Evolutionary conservation across 2,113 vertebrate genomes (phyloP).

Genomic region (Suricata suricatta): DNA sequence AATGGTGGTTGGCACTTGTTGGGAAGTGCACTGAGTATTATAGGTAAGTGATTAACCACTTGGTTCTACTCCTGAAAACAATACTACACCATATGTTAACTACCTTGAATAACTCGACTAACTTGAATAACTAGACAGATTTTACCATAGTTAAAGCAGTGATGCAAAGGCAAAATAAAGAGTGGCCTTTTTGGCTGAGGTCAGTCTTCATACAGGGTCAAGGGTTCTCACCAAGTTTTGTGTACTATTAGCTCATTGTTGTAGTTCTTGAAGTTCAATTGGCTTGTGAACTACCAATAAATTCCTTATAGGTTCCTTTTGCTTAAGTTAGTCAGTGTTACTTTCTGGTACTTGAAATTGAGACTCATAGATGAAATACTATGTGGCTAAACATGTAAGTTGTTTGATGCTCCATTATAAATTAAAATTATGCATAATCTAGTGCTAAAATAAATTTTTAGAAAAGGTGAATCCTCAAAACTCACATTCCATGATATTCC

Average conservation of each 20-base stretch:
- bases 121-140: background rate
- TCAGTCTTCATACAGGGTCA: background rate
- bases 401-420: background rate
- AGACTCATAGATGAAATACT: background rate
- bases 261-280: background rate
- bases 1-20: background rate
- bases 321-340: background rate
- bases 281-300: background rate
- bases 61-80: no score
- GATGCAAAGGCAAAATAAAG: slow-evolving; percentile 16
- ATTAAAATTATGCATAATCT: background rate
- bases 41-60: no score
- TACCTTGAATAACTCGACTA: no score
- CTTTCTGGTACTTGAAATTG: background rate
- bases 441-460: background rate
- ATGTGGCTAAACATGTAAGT: background rate
- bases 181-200: background rate
- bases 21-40: no score
- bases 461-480: background rate
- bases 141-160: background rate
- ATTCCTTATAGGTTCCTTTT: background rate
- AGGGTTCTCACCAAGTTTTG: background rate
- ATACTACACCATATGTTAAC: no score
- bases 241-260: background rate
- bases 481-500: background rate